These are phyloP conservation scores for Latrodectus geometricus DNA, from an alignment of 1,140 invertebrate species.

Conservation along the genomic window DNA sequence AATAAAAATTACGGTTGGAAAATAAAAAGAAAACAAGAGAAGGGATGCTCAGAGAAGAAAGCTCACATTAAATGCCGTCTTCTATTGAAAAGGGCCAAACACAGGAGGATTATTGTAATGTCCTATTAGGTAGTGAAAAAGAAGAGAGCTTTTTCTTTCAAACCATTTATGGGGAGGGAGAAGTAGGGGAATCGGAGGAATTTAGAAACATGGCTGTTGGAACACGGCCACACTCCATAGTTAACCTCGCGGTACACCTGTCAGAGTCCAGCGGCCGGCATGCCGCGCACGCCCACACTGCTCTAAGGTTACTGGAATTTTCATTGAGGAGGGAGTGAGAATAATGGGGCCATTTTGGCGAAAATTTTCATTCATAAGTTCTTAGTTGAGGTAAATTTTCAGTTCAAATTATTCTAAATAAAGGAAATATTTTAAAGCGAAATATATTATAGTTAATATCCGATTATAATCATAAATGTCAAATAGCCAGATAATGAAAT, in stretches of 20 bases:
- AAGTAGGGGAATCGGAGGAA: slow-evolving; percentile 6
- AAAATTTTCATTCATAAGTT: background rate
- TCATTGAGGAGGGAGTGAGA: background rate
- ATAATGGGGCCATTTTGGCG: slow-evolving; percentile 3
- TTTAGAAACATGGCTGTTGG: slow-evolving; percentile 54
- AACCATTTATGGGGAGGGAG: slow-evolving; percentile 13
- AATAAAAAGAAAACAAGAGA: slow-evolving; percentile 2
- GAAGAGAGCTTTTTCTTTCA: slow-evolving; percentile 30
- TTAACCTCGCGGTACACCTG: slow-evolving; percentile 60
- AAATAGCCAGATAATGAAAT: no score
- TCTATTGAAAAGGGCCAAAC: slow-evolving; percentile 37
- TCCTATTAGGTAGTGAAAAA: slow-evolving; percentile 45
- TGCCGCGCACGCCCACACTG: slow-evolving; percentile 50
- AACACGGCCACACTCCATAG: slow-evolving; percentile 58
- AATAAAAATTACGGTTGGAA: background rate
- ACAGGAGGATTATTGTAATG: slow-evolving; percentile 56
- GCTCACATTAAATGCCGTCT: slow-evolving; percentile 42
- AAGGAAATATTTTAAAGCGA: no score
- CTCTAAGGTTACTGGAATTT: slow-evolving; percentile 32
- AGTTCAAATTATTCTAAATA: no score
- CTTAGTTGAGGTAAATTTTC: background rate
- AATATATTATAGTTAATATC: no score
- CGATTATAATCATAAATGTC: no score
- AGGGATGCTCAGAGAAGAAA: slow-evolving; percentile 14
- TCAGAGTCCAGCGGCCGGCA: slow-evolving; percentile 54